Evolutionary conservation across 2,888 invertebrate genomes (phyloP).

Genomic region (Barypeithes pellucidus): DNA sequence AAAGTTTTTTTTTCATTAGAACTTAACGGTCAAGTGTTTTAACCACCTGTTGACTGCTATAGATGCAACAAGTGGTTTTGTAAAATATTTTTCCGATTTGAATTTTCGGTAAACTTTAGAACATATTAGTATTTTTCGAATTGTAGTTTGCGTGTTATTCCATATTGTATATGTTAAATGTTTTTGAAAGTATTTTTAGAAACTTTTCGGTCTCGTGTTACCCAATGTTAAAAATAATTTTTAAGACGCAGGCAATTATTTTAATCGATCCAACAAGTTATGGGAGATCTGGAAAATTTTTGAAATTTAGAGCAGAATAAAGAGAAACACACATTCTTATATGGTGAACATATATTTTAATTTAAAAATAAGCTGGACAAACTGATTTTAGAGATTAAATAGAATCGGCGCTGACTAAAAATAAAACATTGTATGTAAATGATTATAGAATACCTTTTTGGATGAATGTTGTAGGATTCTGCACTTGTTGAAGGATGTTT

Average conservation of each 20-base stretch:
- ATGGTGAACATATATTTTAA: neutral
- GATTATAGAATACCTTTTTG: too few species aligned
- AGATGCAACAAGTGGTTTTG: conserved; percentile 16
- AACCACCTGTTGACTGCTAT: conserved; percentile 10
- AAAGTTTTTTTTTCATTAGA: neutral
- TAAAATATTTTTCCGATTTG: neutral
- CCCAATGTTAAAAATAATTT: conserved; percentile 49
- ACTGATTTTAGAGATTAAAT: too few species aligned
- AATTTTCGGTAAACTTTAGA: neutral
- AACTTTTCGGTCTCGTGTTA: conserved; percentile 42
- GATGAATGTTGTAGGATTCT: too few species aligned
- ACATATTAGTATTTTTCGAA: conserved; percentile 21
- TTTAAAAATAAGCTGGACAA: too few species aligned
- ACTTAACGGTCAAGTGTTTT: conserved; percentile 1
- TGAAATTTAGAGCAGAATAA: conserved; percentile 13
- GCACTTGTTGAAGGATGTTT: too few species aligned
- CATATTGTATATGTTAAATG: conserved; percentile 22
- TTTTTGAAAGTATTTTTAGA: conserved; percentile 49
- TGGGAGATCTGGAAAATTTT: conserved; percentile 17
- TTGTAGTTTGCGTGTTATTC: conserved; percentile 5
- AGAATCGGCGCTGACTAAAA: too few species aligned
- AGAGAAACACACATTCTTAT: neutral
- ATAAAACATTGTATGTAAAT: too few species aligned
- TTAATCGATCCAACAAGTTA: conserved; percentile 28
- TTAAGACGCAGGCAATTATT: conserved; percentile 39